phyloP scores from a whole-genome alignment of 2,113 vertebrate species.

The Ageneiosus marmoratus region DNA sequence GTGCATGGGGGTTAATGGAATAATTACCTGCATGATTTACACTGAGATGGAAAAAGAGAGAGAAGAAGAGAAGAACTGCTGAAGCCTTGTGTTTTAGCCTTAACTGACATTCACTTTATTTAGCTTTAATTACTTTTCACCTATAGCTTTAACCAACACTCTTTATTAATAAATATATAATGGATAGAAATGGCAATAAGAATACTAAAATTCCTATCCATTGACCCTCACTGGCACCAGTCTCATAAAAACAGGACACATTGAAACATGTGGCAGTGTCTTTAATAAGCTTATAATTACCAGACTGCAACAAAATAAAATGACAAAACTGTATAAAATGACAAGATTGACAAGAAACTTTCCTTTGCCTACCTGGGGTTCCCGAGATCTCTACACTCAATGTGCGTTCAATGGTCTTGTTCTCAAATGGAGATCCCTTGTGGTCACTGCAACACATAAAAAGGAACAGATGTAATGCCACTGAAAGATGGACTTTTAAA shows the following conservation, averaged over 20 bases:
- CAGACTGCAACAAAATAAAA: constrained; percentile 55
- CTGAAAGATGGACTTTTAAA: constrained; percentile 29
- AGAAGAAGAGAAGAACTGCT: constrained; percentile 42
- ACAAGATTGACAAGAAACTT: constrained; percentile 46
- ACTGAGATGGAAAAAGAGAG: constrained; percentile 44
- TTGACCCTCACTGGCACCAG: constrained; percentile 44
- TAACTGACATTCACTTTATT: constrained; percentile 43
- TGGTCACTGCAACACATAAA: constrained; percentile 98
- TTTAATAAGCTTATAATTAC: constrained; percentile 55
- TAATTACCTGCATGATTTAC: constrained; percentile 61
- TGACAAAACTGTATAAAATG: constrained; percentile 58
- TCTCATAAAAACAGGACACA: constrained; percentile 43
- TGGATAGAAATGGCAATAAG: constrained; percentile 42
- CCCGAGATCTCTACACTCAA: constrained; percentile 99
- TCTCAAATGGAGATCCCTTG: constrained; percentile 99
- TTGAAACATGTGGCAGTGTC: constrained; percentile 48
- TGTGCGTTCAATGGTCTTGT: constrained; percentile 99
- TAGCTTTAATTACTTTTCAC: constrained; percentile 54
- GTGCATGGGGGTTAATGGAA: constrained; percentile 53
- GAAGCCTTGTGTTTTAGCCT: constrained; percentile 45
- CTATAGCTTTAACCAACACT: constrained; percentile 40
- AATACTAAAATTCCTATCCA: constrained; percentile 30
- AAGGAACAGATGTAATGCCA: constrained; percentile 53
- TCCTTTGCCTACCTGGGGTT: constrained; percentile 89
- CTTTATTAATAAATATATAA: constrained; percentile 53